Base-by-base conservation (phyloP, 2,888 invertebrate genomes). In the Helicoverpa assulta region DNA sequence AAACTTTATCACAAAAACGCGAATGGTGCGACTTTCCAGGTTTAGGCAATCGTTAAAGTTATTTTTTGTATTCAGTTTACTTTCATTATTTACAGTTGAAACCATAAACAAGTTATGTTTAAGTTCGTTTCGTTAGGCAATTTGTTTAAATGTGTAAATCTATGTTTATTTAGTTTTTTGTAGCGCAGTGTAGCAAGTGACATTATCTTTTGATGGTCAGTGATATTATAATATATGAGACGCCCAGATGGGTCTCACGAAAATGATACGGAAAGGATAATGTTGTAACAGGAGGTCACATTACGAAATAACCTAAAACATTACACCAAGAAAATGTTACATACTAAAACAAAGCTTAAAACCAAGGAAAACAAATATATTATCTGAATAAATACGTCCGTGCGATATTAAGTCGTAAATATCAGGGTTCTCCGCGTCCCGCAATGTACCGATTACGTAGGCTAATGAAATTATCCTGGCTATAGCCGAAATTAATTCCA, bases 401-500 rank as follows among this genome's bases (percentile, higher is more conserved):
- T 77, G 77, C 86, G 86, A 91, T 92, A 90, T 90, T 89, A 90
- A 88, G 84, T 88, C 88, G 88, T 90, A 91, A 92, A 92, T 90
- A 90, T 89, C 84, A 47, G 78, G 76, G 63, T 70, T 73, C 78
- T 85, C 82, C 84, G 76, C 81, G 82, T 80, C 81, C 84, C 81
- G 73, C 76, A 77, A 70, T 81, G 78, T 78, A 78, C 84, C 85
- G 86, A 87, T 86, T 86, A 85, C 84, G 81, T 75, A 83, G 81
- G 82, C 82, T 92, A 93, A 93, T 93, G 88, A 89, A 92, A 93
- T 93, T 92, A 92, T 92, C 89, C 89, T 86, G 81, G 89, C 88
- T 88, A 90, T 90, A 86, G 87, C 87, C 85, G 86, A 87, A 92
- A 92, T 91, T 93, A 93, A 93, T 92, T 90, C 84, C 82, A 85